These are phyloP conservation scores for Littorina saxatilis DNA, from an alignment of 1,140 invertebrate genomes.

Conservation along the genomic window DNA sequence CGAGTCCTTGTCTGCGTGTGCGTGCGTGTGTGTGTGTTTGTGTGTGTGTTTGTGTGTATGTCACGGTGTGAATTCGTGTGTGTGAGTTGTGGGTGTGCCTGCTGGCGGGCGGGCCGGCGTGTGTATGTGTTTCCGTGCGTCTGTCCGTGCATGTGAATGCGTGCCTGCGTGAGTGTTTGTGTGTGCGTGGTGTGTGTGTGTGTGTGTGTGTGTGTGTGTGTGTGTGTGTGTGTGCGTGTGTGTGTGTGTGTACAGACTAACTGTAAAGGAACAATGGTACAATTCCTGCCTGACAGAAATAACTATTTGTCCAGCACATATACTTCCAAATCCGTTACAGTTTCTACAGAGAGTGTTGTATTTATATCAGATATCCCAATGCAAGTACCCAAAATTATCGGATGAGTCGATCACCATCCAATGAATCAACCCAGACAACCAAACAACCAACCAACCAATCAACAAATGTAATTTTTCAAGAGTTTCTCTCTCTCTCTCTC, in stretches of 20 bases:
- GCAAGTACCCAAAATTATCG: no score
- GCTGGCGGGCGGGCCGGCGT: not conserved
- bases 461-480: no score
- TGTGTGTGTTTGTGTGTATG: not conserved
- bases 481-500: not conserved
- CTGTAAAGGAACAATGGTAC: not conserved
- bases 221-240: not conserved
- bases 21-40: not conserved
- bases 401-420: no score
- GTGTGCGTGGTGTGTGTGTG: not conserved
- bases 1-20: not conserved
- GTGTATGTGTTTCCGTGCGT: not conserved
- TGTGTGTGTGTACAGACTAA: not conserved
- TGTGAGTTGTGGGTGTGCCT: not conserved
- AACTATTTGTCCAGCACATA: no score
- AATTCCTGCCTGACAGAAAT: no score
- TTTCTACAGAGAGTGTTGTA: no score
- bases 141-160: not conserved
- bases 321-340: no score
- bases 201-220: not conserved
- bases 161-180: not conserved
- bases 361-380: no score
- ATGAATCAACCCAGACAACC: no score
- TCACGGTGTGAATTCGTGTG: not conserved
- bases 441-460: no score